These are phyloP conservation scores for Sparus aurata DNA, from an alignment of 2,797 vertebrate genomes.

Conservation along the genomic window DNA sequence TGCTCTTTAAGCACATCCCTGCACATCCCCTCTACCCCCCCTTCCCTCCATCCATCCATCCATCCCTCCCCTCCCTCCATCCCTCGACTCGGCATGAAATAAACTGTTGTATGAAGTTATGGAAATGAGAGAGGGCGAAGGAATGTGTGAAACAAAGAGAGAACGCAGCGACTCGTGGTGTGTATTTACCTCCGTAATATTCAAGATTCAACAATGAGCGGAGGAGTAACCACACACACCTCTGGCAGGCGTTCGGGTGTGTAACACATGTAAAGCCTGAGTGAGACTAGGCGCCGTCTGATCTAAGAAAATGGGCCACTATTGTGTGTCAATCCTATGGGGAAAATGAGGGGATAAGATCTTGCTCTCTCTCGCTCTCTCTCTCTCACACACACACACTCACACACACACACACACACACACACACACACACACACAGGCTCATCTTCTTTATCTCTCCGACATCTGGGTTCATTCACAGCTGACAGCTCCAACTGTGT, in stretches of 20 bases:
- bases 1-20: conserved; percentile 50
- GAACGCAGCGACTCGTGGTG: neutral
- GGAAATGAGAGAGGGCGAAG: conserved; percentile 53
- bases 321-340: conserved; percentile 60
- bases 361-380: neutral
- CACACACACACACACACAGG: neutral
- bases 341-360: conserved; percentile 62
- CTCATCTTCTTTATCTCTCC: conserved; percentile 58
- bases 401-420: conserved; percentile 5
- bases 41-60: neutral
- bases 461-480: conserved; percentile 76
- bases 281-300: conserved; percentile 23
- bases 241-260: conserved; percentile 14
- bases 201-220: conserved; percentile 20
- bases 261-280: conserved; percentile 29
- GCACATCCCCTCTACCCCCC: conserved; percentile 9
- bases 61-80: neutral
- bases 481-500: conserved; percentile 69
- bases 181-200: conserved; percentile 22
- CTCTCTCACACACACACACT: neutral
- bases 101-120: conserved; percentile 59
- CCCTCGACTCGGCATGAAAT: conserved; percentile 29
- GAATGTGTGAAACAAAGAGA: conserved; percentile 38
- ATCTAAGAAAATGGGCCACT: conserved; percentile 62
- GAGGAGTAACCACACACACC: neutral